phyloP scores from a whole-genome alignment of 2,888 invertebrate genomes.

The Acrocera orbiculus region DNA sequence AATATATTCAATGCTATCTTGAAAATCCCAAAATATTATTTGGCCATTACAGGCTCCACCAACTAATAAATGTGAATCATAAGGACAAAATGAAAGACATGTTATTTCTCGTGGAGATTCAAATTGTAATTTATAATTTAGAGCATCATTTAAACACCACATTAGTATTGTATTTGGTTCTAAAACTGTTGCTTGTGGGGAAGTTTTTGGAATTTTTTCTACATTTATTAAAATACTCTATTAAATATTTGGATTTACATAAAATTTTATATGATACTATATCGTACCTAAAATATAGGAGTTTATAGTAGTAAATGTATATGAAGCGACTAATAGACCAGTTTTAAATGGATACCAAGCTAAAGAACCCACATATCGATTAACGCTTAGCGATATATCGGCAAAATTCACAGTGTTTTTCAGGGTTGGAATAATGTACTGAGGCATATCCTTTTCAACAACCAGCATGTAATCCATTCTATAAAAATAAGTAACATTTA shows the following conservation, averaged over 20 bases:
- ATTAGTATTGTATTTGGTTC: constrained; percentile 48
- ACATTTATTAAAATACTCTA: no score
- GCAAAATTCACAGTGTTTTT: constrained; percentile 42
- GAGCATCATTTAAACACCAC: constrained; percentile 55
- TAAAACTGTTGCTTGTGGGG: constrained; percentile 39
- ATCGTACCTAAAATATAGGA: no score
- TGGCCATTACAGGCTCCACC: constrained; percentile 59
- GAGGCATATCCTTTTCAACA: constrained; percentile 17
- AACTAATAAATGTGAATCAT: constrained; percentile 46
- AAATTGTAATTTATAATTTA: constrained; percentile 50
- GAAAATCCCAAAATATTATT: constrained; percentile 52
- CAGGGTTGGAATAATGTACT: constrained; percentile 22
- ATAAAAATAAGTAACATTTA: constrained; percentile 1
- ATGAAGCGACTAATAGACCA: constrained; percentile 49
- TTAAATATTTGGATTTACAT: no score
- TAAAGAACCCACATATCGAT: constrained; percentile 45
- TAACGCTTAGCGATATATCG: constrained; percentile 42
- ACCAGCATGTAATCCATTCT: constrained; percentile 28
- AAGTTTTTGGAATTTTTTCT: no score
- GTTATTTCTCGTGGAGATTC: constrained; percentile 49
- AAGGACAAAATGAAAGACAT: constrained; percentile 47
- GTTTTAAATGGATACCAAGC: constrained; percentile 56
- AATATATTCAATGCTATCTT: constrained; percentile 40
- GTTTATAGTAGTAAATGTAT: constrained; percentile 41
- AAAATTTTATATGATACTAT: no score